Evolutionary conservation across 2,797 vertebrate genomes (phyloP).

Genomic region (Chelon labrosus): DNA sequence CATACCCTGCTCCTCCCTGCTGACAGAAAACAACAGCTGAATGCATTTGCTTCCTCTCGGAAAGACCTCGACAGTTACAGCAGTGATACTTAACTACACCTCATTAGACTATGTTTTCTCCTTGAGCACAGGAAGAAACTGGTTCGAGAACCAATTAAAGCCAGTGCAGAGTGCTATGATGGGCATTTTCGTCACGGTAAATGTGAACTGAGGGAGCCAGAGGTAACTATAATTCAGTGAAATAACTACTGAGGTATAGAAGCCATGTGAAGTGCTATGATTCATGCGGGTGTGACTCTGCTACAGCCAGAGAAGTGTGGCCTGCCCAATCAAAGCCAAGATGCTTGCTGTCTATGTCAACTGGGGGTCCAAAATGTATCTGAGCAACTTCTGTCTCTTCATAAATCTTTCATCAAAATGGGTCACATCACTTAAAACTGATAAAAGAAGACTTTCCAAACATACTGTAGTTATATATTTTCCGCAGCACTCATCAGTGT

Average conservation of each 20-base stretch:
- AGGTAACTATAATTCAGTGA: constrained; percentile 26
- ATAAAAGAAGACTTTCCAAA: neutral
- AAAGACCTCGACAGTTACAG: constrained; percentile 13
- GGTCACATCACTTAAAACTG: constrained; percentile 6
- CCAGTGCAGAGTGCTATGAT: constrained; percentile 21
- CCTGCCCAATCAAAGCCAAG: constrained; percentile 23
- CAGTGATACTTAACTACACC: constrained; percentile 23
- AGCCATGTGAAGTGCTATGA: constrained; percentile 31
- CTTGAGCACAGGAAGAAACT: constrained; percentile 25
- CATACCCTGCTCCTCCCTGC: neutral
- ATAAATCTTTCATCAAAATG: constrained; percentile 9
- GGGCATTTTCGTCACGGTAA: constrained; percentile 33
- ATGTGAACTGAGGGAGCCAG: constrained; percentile 27
- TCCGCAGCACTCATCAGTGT: neutral
- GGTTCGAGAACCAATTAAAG: constrained; percentile 54
- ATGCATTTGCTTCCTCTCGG: neutral
- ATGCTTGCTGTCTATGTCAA: neutral
- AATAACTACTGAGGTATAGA: constrained; percentile 24
- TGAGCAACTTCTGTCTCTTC: neutral
- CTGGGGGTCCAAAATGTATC: neutral
- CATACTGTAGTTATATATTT: neutral
- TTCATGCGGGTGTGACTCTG: constrained; percentile 8
- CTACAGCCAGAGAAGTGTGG: neutral
- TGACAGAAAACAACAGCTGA: constrained; percentile 2
- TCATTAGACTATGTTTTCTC: constrained; percentile 41